A percentile compares a stretch with the other conserved stretches of the same genome.
Conservation (phyloP, 2,888 invertebrate species). For the Anorthoa munda region DNA sequence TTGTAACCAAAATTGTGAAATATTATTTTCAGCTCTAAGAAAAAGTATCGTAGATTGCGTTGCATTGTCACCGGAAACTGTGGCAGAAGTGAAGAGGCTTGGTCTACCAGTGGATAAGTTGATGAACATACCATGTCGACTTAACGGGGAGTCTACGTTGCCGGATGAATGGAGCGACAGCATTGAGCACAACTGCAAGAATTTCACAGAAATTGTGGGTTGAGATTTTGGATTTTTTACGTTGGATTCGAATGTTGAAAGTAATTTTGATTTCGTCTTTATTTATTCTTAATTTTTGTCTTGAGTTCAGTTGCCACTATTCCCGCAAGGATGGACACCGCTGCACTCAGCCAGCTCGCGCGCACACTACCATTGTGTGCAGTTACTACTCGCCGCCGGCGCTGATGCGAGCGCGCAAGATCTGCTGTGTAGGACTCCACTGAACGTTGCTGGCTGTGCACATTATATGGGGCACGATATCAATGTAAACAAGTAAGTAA, state of each 20-base stretch:
- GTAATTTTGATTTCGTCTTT: background rate
- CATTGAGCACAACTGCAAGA: conserved; percentile 60
- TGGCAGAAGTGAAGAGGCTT: conserved; percentile 41
- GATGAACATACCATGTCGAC: conserved; percentile 53
- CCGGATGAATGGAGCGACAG: conserved; percentile 60
- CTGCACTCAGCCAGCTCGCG: conserved; percentile 90
- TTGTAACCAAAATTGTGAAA: background rate
- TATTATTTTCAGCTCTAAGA: conserved; percentile 33
- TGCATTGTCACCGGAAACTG: conserved; percentile 17
- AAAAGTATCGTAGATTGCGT: background rate
- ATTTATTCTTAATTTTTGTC: background rate
- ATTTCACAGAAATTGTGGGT: conserved; percentile 46
- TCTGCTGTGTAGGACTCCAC: conserved; percentile 59
- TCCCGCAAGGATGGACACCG: conserved; percentile 88
- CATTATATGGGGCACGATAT: conserved; percentile 41
- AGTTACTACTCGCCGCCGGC: conserved; percentile 67
- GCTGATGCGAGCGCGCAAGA: conserved; percentile 55
- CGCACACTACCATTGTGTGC: conserved; percentile 73
- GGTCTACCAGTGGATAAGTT: conserved; percentile 27
- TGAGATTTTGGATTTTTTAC: background rate
- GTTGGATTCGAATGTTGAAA: background rate
- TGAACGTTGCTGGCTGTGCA: conserved; percentile 65
- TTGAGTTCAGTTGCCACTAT: conserved; percentile 76
- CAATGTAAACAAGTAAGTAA: conserved; percentile 41
- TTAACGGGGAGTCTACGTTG: conserved; percentile 37